A percentile compares a stretch with the other conserved stretches of the same genome.
phyloP scores from a whole-genome alignment of 2,113 vertebrate genomes.

The Alces alces region DNA sequence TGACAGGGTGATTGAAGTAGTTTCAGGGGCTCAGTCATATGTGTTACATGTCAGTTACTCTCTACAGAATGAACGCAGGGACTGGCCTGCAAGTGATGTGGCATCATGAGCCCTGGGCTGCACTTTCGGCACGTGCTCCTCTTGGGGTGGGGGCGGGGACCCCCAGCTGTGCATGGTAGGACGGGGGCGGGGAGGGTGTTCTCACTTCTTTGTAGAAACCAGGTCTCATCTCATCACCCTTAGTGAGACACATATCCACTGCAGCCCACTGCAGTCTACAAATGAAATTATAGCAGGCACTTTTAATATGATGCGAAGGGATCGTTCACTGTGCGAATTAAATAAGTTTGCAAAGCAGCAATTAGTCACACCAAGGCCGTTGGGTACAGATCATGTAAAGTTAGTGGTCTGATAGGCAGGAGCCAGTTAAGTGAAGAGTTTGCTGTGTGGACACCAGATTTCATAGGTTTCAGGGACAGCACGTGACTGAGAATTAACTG shows the following conservation, averaged over 20 bases:
- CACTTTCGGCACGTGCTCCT: background rate
- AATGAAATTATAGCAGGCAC: background rate
- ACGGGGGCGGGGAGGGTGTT: constrained; percentile 14
- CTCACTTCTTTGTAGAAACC: constrained; percentile 54
- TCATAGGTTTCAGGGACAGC: background rate
- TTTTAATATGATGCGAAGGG: background rate
- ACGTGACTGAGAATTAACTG: background rate
- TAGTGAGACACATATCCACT: constrained; percentile 19
- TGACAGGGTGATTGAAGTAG: constrained; percentile 47
- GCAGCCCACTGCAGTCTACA: background rate
- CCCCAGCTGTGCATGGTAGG: background rate
- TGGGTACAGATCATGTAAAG: background rate
- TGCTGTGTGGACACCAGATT: background rate
- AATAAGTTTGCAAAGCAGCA: background rate
- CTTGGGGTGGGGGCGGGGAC: background rate
- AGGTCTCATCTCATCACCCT: background rate
- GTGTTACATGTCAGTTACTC: constrained; percentile 59
- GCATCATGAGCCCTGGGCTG: constrained; percentile 70
- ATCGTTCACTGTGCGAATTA: background rate
- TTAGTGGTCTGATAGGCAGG: background rate
- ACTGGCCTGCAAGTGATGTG: constrained; percentile 72
- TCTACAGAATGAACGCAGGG: constrained; percentile 70
- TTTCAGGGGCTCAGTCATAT: constrained; percentile 48
- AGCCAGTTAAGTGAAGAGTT: background rate
- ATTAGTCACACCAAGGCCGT: background rate